These are phyloP conservation scores for Erebia aethiops DNA, from an alignment of 2,888 invertebrate genomes.

Conservation along the genomic window DNA sequence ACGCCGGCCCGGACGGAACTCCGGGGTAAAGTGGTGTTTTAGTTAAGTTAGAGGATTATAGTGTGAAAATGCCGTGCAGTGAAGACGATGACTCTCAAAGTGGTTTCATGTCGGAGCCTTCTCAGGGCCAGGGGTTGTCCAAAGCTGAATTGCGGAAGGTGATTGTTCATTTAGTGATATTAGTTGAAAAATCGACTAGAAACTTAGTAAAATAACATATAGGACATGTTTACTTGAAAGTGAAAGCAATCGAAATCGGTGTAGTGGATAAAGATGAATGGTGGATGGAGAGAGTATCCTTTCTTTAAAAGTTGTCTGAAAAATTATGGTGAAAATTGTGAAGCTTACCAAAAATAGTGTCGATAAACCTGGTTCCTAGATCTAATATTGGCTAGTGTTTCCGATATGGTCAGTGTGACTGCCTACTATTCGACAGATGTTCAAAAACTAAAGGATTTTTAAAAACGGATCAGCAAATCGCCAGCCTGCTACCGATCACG, in stretches of 20 bases:
- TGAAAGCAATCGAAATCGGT: not conserved
- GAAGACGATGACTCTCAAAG: constrained; percentile 84
- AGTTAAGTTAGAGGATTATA: constrained; percentile 39
- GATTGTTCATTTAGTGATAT: constrained; percentile 73
- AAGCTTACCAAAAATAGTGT: too few species aligned
- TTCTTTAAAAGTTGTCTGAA: too few species aligned
- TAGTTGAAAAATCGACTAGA: constrained; percentile 12
- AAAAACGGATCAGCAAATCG: too few species aligned
- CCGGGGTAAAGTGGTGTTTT: constrained; percentile 40
- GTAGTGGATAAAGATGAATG: not conserved
- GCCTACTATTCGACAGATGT: too few species aligned
- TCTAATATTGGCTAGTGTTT: too few species aligned
- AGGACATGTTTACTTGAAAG: not conserved
- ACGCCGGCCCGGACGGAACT: constrained; percentile 50
- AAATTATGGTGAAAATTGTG: too few species aligned
- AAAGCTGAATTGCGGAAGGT: constrained; percentile 89
- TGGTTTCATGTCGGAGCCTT: constrained; percentile 75
- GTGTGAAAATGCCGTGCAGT: constrained; percentile 82
- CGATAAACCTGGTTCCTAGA: too few species aligned
- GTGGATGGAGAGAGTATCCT: too few species aligned
- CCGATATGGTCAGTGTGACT: too few species aligned
- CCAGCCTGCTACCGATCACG: too few species aligned
- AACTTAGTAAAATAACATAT: not conserved
- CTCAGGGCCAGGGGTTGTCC: constrained; percentile 78
- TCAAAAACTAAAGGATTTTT: too few species aligned